phyloP scores from a whole-genome alignment of 1,140 invertebrate species.

The Argopecten irradians region DNA sequence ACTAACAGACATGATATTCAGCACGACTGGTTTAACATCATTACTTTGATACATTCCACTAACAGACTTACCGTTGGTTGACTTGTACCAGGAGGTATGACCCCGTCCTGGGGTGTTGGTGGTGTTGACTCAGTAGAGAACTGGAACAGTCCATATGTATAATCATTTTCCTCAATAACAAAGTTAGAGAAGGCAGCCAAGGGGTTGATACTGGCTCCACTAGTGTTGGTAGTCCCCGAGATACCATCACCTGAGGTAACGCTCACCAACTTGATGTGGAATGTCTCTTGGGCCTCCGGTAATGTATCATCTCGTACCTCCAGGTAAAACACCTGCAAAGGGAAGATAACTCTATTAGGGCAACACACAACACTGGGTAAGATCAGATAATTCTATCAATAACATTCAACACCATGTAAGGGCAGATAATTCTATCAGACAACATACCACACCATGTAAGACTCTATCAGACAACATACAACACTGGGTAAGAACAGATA shows the following conservation, averaged over 20 bases:
- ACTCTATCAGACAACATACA: slow-evolving; percentile 64
- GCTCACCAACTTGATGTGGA: slow-evolving; percentile 61
- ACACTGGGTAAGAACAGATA: slow-evolving; percentile 58
- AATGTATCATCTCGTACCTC: slow-evolving; percentile 65
- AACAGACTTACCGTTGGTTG: slow-evolving; percentile 56
- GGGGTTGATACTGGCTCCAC: slow-evolving; percentile 74
- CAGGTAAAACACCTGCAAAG: slow-evolving; percentile 65
- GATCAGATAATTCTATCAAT: not conserved
- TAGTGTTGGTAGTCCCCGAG: slow-evolving; percentile 69
- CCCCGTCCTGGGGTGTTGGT: slow-evolving; percentile 54
- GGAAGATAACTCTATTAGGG: slow-evolving; percentile 14
- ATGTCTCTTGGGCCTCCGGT: slow-evolving; percentile 70
- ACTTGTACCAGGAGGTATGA: slow-evolving; percentile 56
- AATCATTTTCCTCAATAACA: slow-evolving; percentile 68
- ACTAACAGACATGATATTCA: too few species aligned
- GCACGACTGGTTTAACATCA: too few species aligned
- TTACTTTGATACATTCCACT: not conserved
- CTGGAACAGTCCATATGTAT: slow-evolving; percentile 72
- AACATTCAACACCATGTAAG: not conserved
- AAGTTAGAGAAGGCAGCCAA: slow-evolving; percentile 46
- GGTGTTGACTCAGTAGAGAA: slow-evolving; percentile 58
- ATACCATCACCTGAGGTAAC: slow-evolving; percentile 65
- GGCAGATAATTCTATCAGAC: not conserved
- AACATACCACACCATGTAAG: too few species aligned
- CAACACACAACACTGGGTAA: not conserved